These are phyloP conservation scores for Alectoris magna DNA, from an alignment of 2,797 vertebrate genomes.

Conservation along the genomic window DNA sequence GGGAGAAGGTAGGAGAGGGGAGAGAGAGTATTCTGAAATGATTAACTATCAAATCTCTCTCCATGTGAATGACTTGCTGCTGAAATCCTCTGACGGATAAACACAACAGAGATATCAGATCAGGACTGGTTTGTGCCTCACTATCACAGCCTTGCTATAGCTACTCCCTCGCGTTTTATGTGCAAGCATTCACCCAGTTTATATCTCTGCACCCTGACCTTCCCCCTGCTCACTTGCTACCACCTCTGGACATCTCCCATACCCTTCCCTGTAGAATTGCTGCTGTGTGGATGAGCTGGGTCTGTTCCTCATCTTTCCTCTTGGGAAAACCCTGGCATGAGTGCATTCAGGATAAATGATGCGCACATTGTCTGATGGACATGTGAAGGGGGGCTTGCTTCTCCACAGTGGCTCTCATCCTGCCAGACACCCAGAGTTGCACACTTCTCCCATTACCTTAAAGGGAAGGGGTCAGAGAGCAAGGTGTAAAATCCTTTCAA, in stretches of 20 bases:
- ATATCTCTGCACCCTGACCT: neutral
- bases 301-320: neutral
- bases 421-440: neutral
- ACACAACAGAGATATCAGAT: neutral
- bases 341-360: neutral
- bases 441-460: neutral
- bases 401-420: fast-evolving
- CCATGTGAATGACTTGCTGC: neutral
- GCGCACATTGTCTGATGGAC: neutral
- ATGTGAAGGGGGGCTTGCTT: neutral
- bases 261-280: neutral
- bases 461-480: neutral
- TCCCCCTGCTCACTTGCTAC: neutral
- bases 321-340: neutral
- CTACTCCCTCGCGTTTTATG: neutral
- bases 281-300: fast-evolving
- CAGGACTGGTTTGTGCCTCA: neutral
- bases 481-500: neutral
- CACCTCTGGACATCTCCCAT: fast-evolving
- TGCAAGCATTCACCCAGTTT: neutral
- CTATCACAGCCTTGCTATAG: neutral
- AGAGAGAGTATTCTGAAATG: neutral
- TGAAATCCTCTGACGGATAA: neutral
- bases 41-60: neutral
- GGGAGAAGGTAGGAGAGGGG: neutral